phyloP scores from a whole-genome alignment of 2,113 vertebrate genomes.

The Phoenicopterus ruber region DNA sequence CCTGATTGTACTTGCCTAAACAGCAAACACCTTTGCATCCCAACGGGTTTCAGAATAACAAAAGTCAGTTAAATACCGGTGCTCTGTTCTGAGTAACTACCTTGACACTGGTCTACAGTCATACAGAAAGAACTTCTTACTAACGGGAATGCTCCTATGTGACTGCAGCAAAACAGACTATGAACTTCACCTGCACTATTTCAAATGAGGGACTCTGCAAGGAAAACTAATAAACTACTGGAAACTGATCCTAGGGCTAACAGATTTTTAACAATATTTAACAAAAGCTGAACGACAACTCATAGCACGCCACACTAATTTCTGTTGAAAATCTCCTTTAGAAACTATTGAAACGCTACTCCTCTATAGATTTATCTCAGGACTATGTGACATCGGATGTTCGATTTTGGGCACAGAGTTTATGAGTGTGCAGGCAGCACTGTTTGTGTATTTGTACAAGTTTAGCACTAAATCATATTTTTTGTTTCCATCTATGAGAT shows the following conservation, averaged over 20 bases:
- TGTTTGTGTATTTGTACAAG: background rate
- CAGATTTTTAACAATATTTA: background rate
- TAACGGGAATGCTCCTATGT: background rate
- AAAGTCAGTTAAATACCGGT: background rate
- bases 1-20: background rate
- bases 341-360: conserved; percentile 1
- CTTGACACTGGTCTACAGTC: background rate
- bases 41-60: background rate
- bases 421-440: background rate
- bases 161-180: conserved; percentile 16
- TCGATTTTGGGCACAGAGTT: conserved; percentile 20
- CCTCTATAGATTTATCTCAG: conserved; percentile 38
- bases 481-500: conserved; percentile 59
- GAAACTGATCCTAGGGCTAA: conserved; percentile 13
- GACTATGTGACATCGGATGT: background rate
- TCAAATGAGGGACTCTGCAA: conserved; percentile 1
- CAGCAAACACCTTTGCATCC: background rate
- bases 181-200: background rate
- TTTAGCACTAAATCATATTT: conserved; percentile 53
- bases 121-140: conserved; percentile 29
- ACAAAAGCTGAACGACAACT: conserved; percentile 29
- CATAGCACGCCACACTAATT: background rate
- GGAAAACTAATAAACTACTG: background rate
- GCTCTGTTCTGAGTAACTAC: background rate
- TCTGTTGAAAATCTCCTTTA: conserved; percentile 42